Evolutionary conservation across 2,888 invertebrate genomes (phyloP).

Genomic region (Oligia latruncula): DNA sequence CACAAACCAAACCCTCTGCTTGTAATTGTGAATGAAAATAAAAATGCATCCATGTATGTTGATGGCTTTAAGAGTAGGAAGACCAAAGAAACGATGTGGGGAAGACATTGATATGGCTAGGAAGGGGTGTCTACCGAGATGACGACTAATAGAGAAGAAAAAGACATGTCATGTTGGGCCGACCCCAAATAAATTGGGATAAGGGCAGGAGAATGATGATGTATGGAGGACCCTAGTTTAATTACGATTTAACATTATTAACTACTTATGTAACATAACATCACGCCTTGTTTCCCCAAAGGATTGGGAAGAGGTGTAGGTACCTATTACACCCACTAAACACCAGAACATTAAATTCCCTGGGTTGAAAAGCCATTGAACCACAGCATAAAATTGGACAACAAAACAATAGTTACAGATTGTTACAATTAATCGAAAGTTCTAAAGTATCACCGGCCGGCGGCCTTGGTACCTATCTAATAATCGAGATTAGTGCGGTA

Average conservation of each 20-base stretch:
- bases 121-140: not conserved
- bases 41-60: not conserved
- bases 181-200: not conserved
- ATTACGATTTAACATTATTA: not conserved
- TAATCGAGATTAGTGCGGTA: conserved; percentile 1
- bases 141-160: not conserved
- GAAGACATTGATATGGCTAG: not conserved
- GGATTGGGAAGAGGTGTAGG: not conserved
- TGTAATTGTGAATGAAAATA: not conserved
- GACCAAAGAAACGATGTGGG: not conserved
- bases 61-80: not conserved
- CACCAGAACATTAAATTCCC: not conserved
- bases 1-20: not conserved
- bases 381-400: not conserved
- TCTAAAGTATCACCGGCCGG: not conserved
- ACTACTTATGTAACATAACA: not conserved
- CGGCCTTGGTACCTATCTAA: not conserved
- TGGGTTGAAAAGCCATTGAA: not conserved
- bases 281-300: not conserved
- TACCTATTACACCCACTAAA: not conserved
- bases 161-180: not conserved
- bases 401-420: not conserved
- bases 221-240: not conserved
- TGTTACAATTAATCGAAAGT: not conserved
- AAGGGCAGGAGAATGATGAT: no score